Evolutionary conservation across 2,888 invertebrate genomes (phyloP).

Genomic region (Melangyna quadrimaculata): DNA sequence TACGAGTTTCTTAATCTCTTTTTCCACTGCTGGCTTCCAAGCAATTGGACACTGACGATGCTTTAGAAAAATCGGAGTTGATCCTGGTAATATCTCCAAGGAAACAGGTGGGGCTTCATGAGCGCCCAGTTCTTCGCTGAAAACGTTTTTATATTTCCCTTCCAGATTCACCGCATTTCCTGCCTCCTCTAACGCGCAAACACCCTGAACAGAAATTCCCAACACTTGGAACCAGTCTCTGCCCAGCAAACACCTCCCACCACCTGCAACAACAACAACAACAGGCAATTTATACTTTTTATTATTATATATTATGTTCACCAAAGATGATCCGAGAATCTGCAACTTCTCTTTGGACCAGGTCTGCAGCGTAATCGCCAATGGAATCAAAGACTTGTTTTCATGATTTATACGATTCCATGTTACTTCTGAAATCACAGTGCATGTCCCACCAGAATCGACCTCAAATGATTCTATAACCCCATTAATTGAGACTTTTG

Average conservation of each 20-base stretch:
- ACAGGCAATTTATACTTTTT: conserved; percentile 18
- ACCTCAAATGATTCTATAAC: neutral
- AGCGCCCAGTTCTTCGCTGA: neutral
- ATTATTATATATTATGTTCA: conserved; percentile 7
- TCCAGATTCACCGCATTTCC: neutral
- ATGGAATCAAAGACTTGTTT: too few species aligned
- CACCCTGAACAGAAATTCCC: conserved; percentile 25
- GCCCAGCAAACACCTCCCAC: conserved; percentile 29
- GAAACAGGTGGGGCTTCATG: too few species aligned
- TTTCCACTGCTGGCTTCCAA: conserved; percentile 36
- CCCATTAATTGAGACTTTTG: neutral
- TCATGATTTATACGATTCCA: conserved; percentile 16
- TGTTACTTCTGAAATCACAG: neutral
- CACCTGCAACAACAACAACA: conserved; percentile 38
- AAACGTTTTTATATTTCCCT: neutral
- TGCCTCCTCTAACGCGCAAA: conserved; percentile 1
- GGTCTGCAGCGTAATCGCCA: conserved; percentile 12
- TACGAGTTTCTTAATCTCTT: conserved; percentile 20
- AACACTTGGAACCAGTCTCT: conserved; percentile 33
- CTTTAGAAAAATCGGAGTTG: neutral
- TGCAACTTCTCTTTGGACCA: conserved; percentile 38
- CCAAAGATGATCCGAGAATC: conserved; percentile 25
- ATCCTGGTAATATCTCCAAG: too few species aligned
- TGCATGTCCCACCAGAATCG: neutral
- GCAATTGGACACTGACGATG: conserved; percentile 23